Evolutionary conservation across 2,888 invertebrate species (phyloP).

Genomic region (Macrosoma leucophasiata): DNA sequence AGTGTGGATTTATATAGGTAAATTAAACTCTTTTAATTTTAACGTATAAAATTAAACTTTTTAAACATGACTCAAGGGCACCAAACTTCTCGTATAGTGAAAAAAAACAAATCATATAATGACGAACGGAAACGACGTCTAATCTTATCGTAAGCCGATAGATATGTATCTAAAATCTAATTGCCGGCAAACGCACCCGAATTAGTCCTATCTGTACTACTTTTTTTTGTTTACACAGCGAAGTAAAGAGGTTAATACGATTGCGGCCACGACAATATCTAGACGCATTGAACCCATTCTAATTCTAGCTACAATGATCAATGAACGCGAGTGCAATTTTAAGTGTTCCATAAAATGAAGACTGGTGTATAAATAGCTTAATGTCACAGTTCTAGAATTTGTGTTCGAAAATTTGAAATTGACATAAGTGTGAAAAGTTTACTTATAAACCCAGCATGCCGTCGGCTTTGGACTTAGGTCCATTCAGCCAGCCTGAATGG

Average conservation of each 20-base stretch:
- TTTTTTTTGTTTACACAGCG: slow-evolving; percentile 39
- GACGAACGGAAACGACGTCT: slow-evolving; percentile 44
- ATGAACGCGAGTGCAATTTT: neutral
- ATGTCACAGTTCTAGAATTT: slow-evolving; percentile 3
- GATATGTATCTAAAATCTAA: slow-evolving; percentile 41
- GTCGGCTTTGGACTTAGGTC: slow-evolving; percentile 51
- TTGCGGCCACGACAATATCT: slow-evolving; percentile 24
- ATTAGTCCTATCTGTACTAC: slow-evolving; percentile 17
- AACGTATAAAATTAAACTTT: too few relatives aligned
- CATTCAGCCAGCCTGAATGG: slow-evolving; percentile 68
- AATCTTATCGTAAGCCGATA: slow-evolving; percentile 18
- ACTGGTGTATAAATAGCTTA: slow-evolving; percentile 1
- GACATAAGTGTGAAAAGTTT: slow-evolving; percentile 4
- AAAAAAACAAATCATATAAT: too few relatives aligned
- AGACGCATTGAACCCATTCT: too few relatives aligned
- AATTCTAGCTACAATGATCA: slow-evolving; percentile 1
- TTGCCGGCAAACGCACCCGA: slow-evolving; percentile 49
- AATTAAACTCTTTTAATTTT: too few relatives aligned
- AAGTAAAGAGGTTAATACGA: slow-evolving; percentile 35
- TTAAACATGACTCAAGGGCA: too few relatives aligned
- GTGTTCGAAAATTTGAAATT: slow-evolving; percentile 11
- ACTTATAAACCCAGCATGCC: slow-evolving; percentile 39
- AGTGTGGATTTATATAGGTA: too few relatives aligned
- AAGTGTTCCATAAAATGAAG: slow-evolving; percentile 16
- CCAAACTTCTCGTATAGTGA: too few relatives aligned